Base-by-base conservation (phyloP, 2,888 invertebrate species). In the Agrenia bidenticulata region DNA sequence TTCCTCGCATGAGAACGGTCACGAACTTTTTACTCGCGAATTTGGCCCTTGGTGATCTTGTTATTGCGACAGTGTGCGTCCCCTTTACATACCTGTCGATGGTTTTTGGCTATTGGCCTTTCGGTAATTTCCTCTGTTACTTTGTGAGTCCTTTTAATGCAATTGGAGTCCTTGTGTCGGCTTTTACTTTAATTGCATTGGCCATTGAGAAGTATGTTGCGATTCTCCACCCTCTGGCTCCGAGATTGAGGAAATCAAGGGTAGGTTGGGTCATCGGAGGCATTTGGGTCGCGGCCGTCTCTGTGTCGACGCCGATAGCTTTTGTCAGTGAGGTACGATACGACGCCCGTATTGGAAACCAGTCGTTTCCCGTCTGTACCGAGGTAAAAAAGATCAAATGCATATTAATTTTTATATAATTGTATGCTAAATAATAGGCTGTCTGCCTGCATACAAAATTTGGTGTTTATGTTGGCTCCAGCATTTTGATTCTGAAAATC, bases 21-120 rank as follows among this genome's bases (percentile, higher is more conserved):
- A 94, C 94, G 49, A 95, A 95, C 80, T 92, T 87, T 80, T 94
- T 94, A 80, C 91, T 95, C 78, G 89, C 91, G 78, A 92, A 45
- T 45, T 19, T 45, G 15, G 45, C 32, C 7, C 57, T 66, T 2
- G 92, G 94, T 45, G 95, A 95, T 79, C 88, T 95, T 67, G 81
- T 94, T 63, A 93, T 95, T 88, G 90, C 93, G 0, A 78, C 92
- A 24, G 89, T 95, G 77, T 94, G 95, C 80, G 89, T 95, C 70
- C 94, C 94, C 1, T 94, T 94, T 78, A 41, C 57, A 4, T 57
- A 57, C 41, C 13, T 57, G 7, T 41, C 57, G 2, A 57, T 57
- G 11, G 9, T 41, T 41, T 41, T 19, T 2, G 11, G 24, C 2
- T 57, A 57, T 24, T 57, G 57, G 57, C 57, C 57, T 0, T 95